Evolutionary conservation across 2,113 vertebrate genomes (phyloP).

Genomic region (Laterallus jamaicensis): DNA sequence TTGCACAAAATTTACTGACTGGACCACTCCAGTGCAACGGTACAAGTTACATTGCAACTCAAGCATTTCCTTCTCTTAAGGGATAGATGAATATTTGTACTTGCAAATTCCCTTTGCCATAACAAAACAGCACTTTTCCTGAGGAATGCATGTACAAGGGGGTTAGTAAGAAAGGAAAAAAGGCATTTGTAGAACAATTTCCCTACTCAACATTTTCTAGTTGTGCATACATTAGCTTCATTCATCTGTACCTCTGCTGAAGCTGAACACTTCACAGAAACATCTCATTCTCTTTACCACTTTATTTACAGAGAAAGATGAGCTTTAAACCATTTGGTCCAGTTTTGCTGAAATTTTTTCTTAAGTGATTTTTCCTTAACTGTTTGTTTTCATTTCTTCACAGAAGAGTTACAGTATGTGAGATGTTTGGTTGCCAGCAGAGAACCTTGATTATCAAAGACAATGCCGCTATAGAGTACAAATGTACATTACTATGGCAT

Average conservation of each 20-base stretch:
- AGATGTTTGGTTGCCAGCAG: slow-evolving; percentile 14
- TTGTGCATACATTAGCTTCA: slow-evolving; percentile 35
- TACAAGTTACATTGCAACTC: neutral
- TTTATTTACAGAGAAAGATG: slow-evolving; percentile 65
- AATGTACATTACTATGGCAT: neutral
- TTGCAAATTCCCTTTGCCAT: neutral
- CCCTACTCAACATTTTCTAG: slow-evolving; percentile 44
- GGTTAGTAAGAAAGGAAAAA: neutral
- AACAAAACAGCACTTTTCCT: neutral
- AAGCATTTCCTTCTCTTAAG: neutral
- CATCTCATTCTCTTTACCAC: slow-evolving; percentile 42
- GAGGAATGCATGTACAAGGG: neutral
- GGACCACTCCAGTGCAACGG: neutral
- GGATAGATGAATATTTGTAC: neutral
- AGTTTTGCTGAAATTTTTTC: slow-evolving; percentile 22
- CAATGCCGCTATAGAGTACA: neutral
- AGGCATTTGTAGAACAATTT: slow-evolving; percentile 17
- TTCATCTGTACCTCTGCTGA: slow-evolving; percentile 2
- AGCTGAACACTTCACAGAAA: slow-evolving; percentile 41
- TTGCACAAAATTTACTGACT: neutral
- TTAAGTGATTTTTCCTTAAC: slow-evolving; percentile 29
- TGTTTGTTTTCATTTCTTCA: slow-evolving; percentile 66
- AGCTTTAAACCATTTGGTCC: slow-evolving; percentile 30
- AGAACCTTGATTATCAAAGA: slow-evolving; percentile 25
- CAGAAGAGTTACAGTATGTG: slow-evolving; percentile 11